A percentile compares a stretch with the other conserved stretches of the same genome.
Conservation (phyloP, 2,888 invertebrate genomes). For the Pachycephus smyrnensis region DNA sequence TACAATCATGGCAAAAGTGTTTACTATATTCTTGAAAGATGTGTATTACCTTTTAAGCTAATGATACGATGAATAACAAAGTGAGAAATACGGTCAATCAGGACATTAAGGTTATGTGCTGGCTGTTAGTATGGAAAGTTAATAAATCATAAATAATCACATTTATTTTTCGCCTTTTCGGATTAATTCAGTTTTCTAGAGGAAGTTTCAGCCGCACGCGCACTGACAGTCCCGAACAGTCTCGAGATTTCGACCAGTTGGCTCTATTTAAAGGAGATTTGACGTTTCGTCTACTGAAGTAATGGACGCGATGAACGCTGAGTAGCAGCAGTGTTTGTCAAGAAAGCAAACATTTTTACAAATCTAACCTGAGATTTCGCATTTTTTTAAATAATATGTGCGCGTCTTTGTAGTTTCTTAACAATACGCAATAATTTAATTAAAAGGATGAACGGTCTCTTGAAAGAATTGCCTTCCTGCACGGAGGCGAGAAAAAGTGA, state of each 20-base stretch:
- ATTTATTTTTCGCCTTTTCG: neutral
- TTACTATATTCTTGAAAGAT: neutral
- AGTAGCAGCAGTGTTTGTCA: neutral
- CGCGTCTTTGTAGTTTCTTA: neutral
- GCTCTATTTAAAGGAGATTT: neutral
- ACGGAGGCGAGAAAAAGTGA: neutral
- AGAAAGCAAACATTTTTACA: neutral
- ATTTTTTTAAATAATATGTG: neutral
- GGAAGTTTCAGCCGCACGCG: neutral
- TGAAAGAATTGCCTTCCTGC: neutral
- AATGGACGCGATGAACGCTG: neutral
- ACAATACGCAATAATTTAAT: neutral
- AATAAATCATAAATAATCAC: conserved; percentile 1
- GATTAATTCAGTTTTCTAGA: neutral
- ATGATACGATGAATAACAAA: neutral
- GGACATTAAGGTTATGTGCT: neutral
- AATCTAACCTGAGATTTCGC: neutral
- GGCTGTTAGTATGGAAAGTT: neutral
- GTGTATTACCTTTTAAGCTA: neutral
- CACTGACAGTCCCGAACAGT: neutral
- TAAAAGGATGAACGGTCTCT: neutral
- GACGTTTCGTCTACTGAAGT: neutral
- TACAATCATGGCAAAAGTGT: neutral
- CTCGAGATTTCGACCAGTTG: neutral
- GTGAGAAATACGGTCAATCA: neutral